Evolutionary conservation across 1,140 invertebrate species (phyloP), one percentile per base, ranked within the genome.

Genomic region (Drosophila ambigua): DNA sequence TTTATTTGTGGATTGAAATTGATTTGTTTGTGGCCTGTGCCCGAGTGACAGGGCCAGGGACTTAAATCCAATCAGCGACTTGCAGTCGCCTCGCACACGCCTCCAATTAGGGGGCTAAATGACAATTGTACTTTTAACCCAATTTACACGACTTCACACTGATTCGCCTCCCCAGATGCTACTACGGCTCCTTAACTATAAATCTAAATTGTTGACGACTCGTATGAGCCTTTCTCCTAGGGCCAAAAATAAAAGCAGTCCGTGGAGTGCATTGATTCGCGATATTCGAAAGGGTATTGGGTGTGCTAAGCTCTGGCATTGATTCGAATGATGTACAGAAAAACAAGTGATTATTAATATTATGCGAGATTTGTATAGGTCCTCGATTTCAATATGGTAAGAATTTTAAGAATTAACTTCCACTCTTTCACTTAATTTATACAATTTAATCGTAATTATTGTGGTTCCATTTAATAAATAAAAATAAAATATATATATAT

Each of bases 51-150:
- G 74, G 51, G 9, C 8, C 35, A 39, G 72, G 69, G 48, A 65
- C 61, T 68, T 67, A 75, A 75, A 63, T 87, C 74, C 82, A 88
- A 88, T 85, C 82, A 82, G 82, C 57, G 69, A 78, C 58, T 85
- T 60, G 69, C 31, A 11, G 3, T 20, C 20, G 1, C 9, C 72
- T 65, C 81, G 81, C 81, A 72, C 82, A 87, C 82, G 82, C 82
- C 82, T 87, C 82, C 82, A 87, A 87, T 87, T 87, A 87, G 82
- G 87, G 11, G 82, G 69, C 74, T 87, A 87, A 87, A 87, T 69
- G 82, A 87, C 82, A 87, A 87, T 87, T 87, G 82, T 87, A 85
- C 82, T 85, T 85, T 85, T 85, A 87, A 87, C 82, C 82, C 82
- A 87, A 87, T 87, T 87, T 87, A 87, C 57, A 53, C 52, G 39